A percentile compares a stretch with the other conserved stretches of the same genome.
phyloP scores from a whole-genome alignment of 2,797 vertebrate genomes.

The Tenualosa thibaudeaui region DNA sequence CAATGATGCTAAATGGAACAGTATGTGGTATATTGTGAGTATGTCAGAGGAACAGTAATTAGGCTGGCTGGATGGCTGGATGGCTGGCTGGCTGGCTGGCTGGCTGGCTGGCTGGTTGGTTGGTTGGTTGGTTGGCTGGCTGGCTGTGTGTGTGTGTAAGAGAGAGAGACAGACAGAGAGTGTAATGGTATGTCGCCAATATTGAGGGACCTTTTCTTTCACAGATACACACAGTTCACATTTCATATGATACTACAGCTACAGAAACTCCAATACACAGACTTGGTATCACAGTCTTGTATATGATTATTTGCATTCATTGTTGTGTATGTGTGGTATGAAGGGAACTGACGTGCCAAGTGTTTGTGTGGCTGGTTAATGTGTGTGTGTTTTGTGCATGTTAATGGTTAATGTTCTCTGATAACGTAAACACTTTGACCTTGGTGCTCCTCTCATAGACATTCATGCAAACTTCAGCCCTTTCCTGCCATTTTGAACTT shows the following conservation, averaged over 20 bases:
- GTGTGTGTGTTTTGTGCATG: constrained; percentile 10
- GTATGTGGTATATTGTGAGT: constrained; percentile 99
- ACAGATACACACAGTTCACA: neutral
- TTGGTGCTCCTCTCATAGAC: constrained; percentile 23
- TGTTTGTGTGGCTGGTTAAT: constrained; percentile 20
- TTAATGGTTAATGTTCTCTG: constrained; percentile 58
- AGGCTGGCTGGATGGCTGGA: constrained; percentile 22
- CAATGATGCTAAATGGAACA: constrained; percentile 98
- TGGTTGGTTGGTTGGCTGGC: neutral
- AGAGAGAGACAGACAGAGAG: too few species aligned
- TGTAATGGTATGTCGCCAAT: neutral
- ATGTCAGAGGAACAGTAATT: constrained; percentile 27
- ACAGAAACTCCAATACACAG: neutral
- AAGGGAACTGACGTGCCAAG: neutral
- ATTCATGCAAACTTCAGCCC: constrained; percentile 11
- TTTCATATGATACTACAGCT: neutral
- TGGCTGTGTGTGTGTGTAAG: neutral
- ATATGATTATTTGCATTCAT: neutral
- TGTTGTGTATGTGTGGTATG: neutral
- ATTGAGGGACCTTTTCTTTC: neutral
- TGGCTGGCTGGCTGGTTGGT: neutral
- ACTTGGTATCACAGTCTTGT: too few species aligned
- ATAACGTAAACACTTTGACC: constrained; percentile 60
- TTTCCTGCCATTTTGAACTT: constrained; percentile 1
- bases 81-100: neutral